Evolutionary conservation across 1,140 invertebrate genomes (phyloP), one percentile per base, ranked within the genome.

Genomic region (Caligus rogercresseyi): DNA sequence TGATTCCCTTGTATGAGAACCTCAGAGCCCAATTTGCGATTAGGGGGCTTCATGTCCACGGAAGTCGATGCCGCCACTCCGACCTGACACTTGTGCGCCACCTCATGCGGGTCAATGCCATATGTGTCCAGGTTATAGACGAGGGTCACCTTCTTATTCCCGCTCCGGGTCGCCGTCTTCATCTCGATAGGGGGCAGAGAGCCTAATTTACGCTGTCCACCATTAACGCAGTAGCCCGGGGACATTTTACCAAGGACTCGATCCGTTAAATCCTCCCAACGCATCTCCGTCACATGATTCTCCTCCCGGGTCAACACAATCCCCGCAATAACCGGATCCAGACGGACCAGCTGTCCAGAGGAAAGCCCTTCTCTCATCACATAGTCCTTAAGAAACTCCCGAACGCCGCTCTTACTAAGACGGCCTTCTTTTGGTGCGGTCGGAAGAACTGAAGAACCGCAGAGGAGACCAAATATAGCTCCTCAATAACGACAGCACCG

Each of bases 1-100:
- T 93, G 89, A 75, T 93, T 91, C 59, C 90, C 89, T 76, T 94
- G 89, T 25, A 93, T 80, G 68, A 89, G 76, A 16, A 95, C 79
- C 72, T 90, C 85, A 56, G 82, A 81, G 51, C 76, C 78, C 70
- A 84, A 86, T 66, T 83, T 82, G 20, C 56, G 15, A 18, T 64
- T 68, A 21, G 66, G 67, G 52, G 65, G 63, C 21, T 68, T 68
- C 57, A 67, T 67, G 51, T 83, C 83, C 21, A 91, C 81, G 43
- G 82, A 84, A 59, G 87, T 85, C 67, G 87, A 86, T 1, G 89
- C 89, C 3, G 87, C 87, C 26, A 87, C 86, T 14, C 80, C 83
- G 64, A 81, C 78, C 73, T 92, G 88, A 68, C 87, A 87, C 68
- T 83, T 80, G 68, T 85, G 84, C 11, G 85, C 84, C 73, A 93